Base-by-base conservation (phyloP, 1,140 invertebrate species). In the Drosophila teissieri region DNA sequence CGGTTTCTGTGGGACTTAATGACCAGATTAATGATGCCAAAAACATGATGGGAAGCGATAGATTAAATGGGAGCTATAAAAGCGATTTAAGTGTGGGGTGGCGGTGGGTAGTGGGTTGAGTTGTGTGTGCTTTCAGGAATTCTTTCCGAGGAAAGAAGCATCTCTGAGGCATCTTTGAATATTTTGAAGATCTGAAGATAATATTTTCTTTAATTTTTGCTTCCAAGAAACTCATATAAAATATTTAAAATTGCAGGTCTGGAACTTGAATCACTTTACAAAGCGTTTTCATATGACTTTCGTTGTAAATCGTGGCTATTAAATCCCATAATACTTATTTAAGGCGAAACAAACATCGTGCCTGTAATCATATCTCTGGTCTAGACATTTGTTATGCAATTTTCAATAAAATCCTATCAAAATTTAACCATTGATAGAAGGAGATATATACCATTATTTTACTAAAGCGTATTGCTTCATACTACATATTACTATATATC, bases 11-110 rank as follows among this genome's bases (percentile, higher is more conserved):
- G 70, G 60, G 58, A 55, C 73, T 68, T 76, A 76, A 76, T 75
- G 73, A 75, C 72, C 73, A 58, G 53, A 65, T 75, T 75, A 67
- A 75, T 75, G 73, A 75, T 75, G 61, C 61, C 73, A 75, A 75
- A 75, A 75, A 64, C 73, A 75, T 75, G 60, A 75, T 75, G 73
- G 73, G 48, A 52, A 75, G 72, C 72, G 39, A 65, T 65, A 75
- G 72, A 75, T 75, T 75, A 65, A 74, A 74, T 74, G 51, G 31
- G 10, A 49, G 70, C 51, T 12, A 73, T 73, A 74, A 74, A 55
- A 51, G n/a, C 36, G 67, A 57, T 69, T 56, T 70, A 48, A 57
- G 51, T 57, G 51, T 40, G 39, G 45, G 45, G 19, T 8, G 22
- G 17, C 17, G 62, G 60, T 14, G 17, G 54, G n/a, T 19, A 60